Percentiles rank a stretch among this genome's conserved stretches.
Conservation (phyloP, 2,888 invertebrate genomes). For the Pseudanteris insignis region DNA sequence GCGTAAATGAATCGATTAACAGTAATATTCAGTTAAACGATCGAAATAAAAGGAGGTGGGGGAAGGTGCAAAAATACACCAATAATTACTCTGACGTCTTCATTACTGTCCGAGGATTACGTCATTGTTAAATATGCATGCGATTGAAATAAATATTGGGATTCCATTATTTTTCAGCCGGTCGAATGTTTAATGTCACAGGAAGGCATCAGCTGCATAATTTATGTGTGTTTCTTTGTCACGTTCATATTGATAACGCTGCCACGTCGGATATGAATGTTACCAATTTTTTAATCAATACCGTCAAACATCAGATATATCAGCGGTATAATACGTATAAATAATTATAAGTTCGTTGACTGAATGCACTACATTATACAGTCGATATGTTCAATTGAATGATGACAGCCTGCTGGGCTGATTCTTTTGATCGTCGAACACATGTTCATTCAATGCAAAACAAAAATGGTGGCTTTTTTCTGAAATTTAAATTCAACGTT, state of each 20-base stretch:
- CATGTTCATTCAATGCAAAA: no score
- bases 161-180: background rate
- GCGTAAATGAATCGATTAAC: no score
- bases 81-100: no score
- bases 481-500: no score
- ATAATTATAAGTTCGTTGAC: slow-evolving; percentile 31
- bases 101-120: no score
- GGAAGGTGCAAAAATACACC: no score
- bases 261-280: slow-evolving; percentile 31
- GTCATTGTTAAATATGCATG: background rate
- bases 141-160: background rate
- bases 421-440: no score
- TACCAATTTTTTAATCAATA: slow-evolving; percentile 30
- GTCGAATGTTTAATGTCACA: slow-evolving; percentile 7
- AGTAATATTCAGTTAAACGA: no score
- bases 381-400: no score
- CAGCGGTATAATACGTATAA: slow-evolving; percentile 11
- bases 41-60: no score
- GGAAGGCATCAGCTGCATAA: slow-evolving; percentile 23
- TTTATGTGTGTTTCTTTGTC: slow-evolving; percentile 14
- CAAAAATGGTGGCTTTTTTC: no score
- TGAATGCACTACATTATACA: slow-evolving; percentile 18
- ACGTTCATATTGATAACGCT: slow-evolving; percentile 24
- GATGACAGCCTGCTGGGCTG: no score
- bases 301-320: slow-evolving; percentile 30